Evolutionary conservation across 1,140 invertebrate genomes (phyloP), one percentile per base, ranked within the genome.

Genomic region (Drosophila pallidifrons): DNA sequence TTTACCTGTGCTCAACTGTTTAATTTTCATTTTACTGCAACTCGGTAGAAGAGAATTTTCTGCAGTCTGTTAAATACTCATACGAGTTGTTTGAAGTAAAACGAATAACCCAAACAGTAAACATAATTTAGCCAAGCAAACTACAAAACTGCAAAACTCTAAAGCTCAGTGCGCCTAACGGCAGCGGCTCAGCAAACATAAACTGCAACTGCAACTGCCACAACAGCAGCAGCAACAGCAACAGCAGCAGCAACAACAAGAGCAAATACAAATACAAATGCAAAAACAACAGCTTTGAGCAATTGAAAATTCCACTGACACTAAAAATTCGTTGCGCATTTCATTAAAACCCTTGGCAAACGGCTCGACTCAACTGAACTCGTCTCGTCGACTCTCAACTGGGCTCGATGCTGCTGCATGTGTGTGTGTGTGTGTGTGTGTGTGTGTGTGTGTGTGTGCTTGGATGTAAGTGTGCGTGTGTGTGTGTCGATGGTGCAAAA

Each of bases 261-360:
- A 46, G 41, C 20, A 25, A 25, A 25, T 25, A 25, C 20, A 25
- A 25, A 25, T 25, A 25, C 20, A 25, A 25, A 25, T 25, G 20
- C 20, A 25, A 25, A 25, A 25, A 25, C 32, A 72, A 74, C 74
- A 81, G 65, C 75, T 78, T 64, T 72, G 67, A 82, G 81, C 81
- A 83, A 83, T 82, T 77, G 72, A 73, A 79, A 83, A 83, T 77
- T 81, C 81, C 73, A 79, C 77, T 83, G 81, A 79, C 81, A 83
- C 81, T 83, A 77, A 83, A 79, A 82, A 83, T 83, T 83, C 77
- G 72, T 79, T 80, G 81, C 81, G 81, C 81, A 83, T 83, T 83
- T 83, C 81, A 83, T 83, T 83, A 82, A 82, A 82, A 82, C 63
- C 58, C 58, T 64, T 65, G 73, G 68, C 73, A 75, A 75, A 75